phyloP scores from a whole-genome alignment of 2,113 vertebrate species.

The Alligator sinensis region DNA sequence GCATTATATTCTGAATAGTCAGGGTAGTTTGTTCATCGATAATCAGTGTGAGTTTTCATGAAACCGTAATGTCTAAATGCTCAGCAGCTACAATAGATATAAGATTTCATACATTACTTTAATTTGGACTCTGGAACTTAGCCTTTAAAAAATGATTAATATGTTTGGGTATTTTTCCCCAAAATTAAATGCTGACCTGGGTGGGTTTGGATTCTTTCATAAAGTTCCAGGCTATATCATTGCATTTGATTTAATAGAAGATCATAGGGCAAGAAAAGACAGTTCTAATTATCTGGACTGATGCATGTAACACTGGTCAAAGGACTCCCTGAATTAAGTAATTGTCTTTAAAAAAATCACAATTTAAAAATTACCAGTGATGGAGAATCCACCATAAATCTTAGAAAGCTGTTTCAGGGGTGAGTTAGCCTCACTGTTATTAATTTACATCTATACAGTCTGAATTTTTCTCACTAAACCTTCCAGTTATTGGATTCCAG shows the following conservation, averaged over 20 bases:
- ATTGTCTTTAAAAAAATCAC: too few relatives aligned
- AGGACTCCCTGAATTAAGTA: too few relatives aligned
- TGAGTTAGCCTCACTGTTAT: too few relatives aligned
- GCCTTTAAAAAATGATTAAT: constrained; percentile 4
- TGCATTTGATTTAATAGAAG: not conserved
- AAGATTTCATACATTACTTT: not conserved
- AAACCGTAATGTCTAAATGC: not conserved
- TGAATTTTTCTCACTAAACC: too few relatives aligned
- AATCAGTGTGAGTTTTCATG: not conserved
- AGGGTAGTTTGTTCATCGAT: not conserved
- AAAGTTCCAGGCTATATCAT: not conserved
- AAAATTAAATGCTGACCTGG: not conserved
- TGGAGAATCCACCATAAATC: too few relatives aligned
- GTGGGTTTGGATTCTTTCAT: not conserved
- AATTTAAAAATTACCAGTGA: too few relatives aligned
- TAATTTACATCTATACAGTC: too few relatives aligned
- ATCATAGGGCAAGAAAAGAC: too few relatives aligned
- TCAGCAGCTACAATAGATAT: not conserved
- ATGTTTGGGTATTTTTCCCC: constrained; percentile 36
- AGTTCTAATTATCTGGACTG: too few relatives aligned
- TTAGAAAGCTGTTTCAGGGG: too few relatives aligned
- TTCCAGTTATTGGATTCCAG: too few relatives aligned
- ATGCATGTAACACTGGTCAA: too few relatives aligned
- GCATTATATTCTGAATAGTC: not conserved
- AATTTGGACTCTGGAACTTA: not conserved